Percentiles rank a stretch among this genome's conserved stretches.
Conservation (phyloP, 2,888 invertebrate genomes). For the Mythimna impura region DNA sequence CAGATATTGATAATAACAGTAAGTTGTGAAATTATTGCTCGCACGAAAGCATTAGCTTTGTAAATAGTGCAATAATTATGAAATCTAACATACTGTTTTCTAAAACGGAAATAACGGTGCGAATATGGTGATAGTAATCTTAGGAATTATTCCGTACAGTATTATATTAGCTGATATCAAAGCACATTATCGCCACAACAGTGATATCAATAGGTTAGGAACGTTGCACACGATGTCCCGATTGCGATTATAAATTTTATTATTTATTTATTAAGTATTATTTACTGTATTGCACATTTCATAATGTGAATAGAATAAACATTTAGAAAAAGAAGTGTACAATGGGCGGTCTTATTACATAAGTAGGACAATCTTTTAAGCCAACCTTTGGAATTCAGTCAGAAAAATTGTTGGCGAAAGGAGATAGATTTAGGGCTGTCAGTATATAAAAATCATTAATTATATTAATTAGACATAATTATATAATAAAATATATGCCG, state of each 20-base stretch:
- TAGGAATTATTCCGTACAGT: constrained; percentile 44
- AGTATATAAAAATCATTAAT: no score
- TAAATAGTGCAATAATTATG: background rate
- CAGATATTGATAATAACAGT: background rate
- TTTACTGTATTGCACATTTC: background rate
- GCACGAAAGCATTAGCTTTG: background rate
- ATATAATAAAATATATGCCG: no score
- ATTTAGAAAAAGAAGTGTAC: no score
- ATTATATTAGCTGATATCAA: constrained; percentile 57
- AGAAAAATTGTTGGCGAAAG: no score
- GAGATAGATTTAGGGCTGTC: no score
- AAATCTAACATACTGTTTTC: constrained; percentile 13
- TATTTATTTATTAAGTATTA: background rate
- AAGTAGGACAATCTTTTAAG: no score
- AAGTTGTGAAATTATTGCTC: background rate
- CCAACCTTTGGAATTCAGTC: no score
- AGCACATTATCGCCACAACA: constrained; percentile 48
- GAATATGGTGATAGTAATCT: constrained; percentile 27
- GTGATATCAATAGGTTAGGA: constrained; percentile 47
- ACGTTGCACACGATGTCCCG: constrained; percentile 16
- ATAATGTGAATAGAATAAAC: background rate
- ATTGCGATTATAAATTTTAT: background rate
- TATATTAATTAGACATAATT: no score
- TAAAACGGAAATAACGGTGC: constrained; percentile 43
- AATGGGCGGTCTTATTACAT: no score